Base-by-base conservation (phyloP, 2,797 vertebrate genomes). In the Pangasius krempfi region DNA sequence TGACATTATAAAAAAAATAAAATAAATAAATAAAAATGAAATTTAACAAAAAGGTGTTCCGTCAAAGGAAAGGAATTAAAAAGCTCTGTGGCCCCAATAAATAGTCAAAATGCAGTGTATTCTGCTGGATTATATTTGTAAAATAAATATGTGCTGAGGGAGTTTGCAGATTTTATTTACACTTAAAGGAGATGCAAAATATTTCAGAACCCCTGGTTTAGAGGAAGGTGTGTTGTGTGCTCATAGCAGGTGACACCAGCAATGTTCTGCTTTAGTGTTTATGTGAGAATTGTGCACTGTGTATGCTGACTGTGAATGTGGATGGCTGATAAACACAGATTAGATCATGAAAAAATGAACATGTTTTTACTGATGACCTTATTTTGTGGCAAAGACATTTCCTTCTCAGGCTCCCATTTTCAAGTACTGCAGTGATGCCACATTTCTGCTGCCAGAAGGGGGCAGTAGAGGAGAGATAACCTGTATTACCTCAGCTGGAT, bases 381-480 rank as follows among this genome's bases (percentile, higher is more conserved):
- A 9, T 44, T 44, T 25, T 16, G 75, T 85, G 90, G 78, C 86
- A 89, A 89, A 89, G 81, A 78, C 81, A 88, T 92, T 87, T 86
- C 91, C 76, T 91, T 91, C 91, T 93, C 92, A 92, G 92, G 89
- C 91, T 72, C 66, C 85, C 52, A 44, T 84, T 78, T 88, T 87
- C 70, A 86, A 84, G 56, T 76, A 91, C 81, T 72, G 83, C 86
- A 86, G 86, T 81, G 89, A 87, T 87, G 81, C 76, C 83, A 86
- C 76, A 52, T 78, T 72, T 87, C 58, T 76, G 58, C 88, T 88
- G 85, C 75, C 56, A 85, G 70, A 86, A 89, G 85, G 81, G 87
- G 84, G 87, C 85, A 70, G 52, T 75, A 73, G 84, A 79, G 76
- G 64, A 85, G 22, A 70, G 66, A 88, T 84, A 85, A 86, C 58